Evolutionary conservation across 2,113 vertebrate genomes (phyloP).

Genomic region (Saccopteryx leptura): DNA sequence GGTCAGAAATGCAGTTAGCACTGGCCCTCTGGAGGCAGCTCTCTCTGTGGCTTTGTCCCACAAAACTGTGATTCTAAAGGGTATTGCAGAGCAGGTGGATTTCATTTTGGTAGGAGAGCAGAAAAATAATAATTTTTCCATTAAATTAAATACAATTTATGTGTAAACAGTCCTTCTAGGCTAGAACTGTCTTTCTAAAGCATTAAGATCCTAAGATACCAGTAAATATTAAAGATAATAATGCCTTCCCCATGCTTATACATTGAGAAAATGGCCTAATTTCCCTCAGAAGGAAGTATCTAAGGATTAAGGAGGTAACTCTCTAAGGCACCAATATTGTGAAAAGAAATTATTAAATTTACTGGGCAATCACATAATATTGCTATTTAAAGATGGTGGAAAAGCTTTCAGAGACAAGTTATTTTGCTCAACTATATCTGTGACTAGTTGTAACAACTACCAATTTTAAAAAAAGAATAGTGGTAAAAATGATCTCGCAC

Average conservation of each 20-base stretch:
- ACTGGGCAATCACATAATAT: background rate
- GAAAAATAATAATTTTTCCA: background rate
- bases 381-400: background rate
- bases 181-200: background rate
- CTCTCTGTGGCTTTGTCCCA: background rate
- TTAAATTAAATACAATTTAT: background rate
- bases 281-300: background rate
- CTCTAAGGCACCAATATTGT: background rate
- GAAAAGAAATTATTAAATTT: background rate
- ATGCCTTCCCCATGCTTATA: background rate
- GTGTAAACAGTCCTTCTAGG: background rate
- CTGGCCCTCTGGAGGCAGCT: background rate
- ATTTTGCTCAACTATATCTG: background rate
- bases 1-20: background rate
- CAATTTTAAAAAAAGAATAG: slow-evolving; percentile 64
- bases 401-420: background rate
- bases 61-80: background rate
- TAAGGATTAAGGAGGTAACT: background rate
- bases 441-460: background rate
- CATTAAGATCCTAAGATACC: background rate
- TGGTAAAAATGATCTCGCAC: slow-evolving; percentile 53
- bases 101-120: background rate
- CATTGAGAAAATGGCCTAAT: background rate
- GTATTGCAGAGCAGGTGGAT: background rate
- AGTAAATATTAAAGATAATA: background rate